phyloP scores from a whole-genome alignment of 2,113 vertebrate species.

The Hippocampus abdominalis region DNA sequence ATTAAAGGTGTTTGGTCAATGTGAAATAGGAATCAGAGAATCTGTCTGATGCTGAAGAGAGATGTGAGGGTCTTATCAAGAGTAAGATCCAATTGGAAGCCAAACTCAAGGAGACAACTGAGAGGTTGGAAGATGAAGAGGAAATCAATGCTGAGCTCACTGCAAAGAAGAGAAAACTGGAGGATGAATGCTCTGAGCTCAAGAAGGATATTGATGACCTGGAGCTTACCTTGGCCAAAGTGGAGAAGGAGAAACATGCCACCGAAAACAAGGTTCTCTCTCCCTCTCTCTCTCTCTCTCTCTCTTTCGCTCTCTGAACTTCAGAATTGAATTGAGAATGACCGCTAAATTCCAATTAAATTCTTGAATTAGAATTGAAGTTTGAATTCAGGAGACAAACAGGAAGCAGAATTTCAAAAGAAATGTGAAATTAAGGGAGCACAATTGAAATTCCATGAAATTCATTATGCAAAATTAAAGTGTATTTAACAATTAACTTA shows the following conservation, averaged over 20 bases:
- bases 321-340: no score
- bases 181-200: conserved; percentile 75
- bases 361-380: no score
- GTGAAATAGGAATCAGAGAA: conserved; percentile 52
- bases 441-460: no score
- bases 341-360: no score
- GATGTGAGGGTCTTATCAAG: conserved; percentile 63
- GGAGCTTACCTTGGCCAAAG: conserved; percentile 54
- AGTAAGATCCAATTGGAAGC: conserved; percentile 64
- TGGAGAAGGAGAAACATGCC: conserved; percentile 50
- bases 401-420: no score
- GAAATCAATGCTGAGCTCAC: conserved; percentile 81
- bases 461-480: no score
- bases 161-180: conserved; percentile 79
- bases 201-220: conserved; percentile 58
- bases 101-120: conserved; percentile 71
- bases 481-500: no score
- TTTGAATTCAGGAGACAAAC: no score
- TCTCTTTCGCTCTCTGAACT: no score
- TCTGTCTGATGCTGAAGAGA: conserved; percentile 59
- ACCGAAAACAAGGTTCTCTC: conserved; percentile 45
- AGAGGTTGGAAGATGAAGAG: conserved; percentile 79
- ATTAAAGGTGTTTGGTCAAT: not conserved
- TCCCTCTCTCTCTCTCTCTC: no score
- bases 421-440: no score